Evolutionary conservation across 2,113 vertebrate species (phyloP), one percentile per base, ranked within the genome.

Genomic region (Empidonax alnorum): DNA sequence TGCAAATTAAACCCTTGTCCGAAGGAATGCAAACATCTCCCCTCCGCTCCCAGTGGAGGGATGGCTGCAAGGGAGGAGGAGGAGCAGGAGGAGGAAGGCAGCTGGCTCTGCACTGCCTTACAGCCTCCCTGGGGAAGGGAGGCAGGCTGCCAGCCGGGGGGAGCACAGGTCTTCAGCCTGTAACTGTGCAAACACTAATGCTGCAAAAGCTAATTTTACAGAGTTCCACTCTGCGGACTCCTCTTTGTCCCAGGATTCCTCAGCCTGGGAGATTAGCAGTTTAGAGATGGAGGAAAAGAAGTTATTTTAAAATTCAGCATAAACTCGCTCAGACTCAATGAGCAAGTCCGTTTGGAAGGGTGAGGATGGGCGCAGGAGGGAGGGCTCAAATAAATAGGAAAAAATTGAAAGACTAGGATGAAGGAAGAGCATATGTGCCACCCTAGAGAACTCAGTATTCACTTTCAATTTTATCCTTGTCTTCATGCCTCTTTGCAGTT

Each of bases 161-260:
- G 63, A 42, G 44, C 4, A 72, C 94, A 96, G 94, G 93, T 96
- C 97, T 96, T 94, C 97, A 97, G 94, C 92, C 98, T 97, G 95
- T 96, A 96, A 97, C 97, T 95, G 95, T 95, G 97, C 97, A 98
- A 97, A 98, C 97, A 96, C 94, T 97, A 97, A 98, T 96, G 90
- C 97, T 37, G 84, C 95, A 81, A 97, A 97, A 98, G 97, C 98
- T 98, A 98, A 98, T 98, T 98, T 98, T 97, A 97, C 97, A 97
- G 97, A 98, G 98, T 98, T 98, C 98, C 97, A 98, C 97, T 98
- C 95, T 86, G 94, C 19, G 33, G 97, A 96, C 94, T 97, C 35
- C 75, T 95, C 96, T 98, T 98, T 98, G 98, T 98, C 97, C 98
- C 97, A 98, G 96, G 97, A 97, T 97, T 97, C 97, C 97, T 98